Evolutionary conservation across 2,797 vertebrate species (phyloP).

Genomic region (Hemitrygon akajei): DNA sequence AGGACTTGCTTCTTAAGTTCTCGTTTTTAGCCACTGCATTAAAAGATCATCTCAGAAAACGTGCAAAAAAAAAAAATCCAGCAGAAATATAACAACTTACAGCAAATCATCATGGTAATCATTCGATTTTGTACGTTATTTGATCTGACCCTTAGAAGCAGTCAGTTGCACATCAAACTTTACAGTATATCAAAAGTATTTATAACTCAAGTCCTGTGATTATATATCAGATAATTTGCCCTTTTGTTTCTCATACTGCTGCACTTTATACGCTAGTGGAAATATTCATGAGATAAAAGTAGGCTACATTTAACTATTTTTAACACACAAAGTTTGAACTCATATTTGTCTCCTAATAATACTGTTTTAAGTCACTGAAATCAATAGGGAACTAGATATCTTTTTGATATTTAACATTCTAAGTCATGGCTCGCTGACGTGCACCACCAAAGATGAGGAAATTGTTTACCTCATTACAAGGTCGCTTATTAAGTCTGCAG

Average conservation of each 20-base stretch:
- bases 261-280: neutral
- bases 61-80: neutral
- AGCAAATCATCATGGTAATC: neutral
- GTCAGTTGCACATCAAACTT: slow-evolving; percentile 8
- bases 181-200: neutral
- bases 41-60: neutral
- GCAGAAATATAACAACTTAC: neutral
- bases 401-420: neutral
- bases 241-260: neutral
- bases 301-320: neutral
- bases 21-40: neutral
- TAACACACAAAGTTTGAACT: neutral
- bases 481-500: neutral
- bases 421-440: neutral
- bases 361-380: neutral
- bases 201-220: neutral
- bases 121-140: neutral
- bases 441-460: neutral
- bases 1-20: neutral
- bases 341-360: neutral
- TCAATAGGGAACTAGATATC: neutral
- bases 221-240: neutral
- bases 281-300: slow-evolving; percentile 11
- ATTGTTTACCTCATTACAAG: neutral
- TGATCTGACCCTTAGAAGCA: neutral